Base-by-base conservation (phyloP, 2,888 invertebrate species). In the Drosophila colorata region DNA sequence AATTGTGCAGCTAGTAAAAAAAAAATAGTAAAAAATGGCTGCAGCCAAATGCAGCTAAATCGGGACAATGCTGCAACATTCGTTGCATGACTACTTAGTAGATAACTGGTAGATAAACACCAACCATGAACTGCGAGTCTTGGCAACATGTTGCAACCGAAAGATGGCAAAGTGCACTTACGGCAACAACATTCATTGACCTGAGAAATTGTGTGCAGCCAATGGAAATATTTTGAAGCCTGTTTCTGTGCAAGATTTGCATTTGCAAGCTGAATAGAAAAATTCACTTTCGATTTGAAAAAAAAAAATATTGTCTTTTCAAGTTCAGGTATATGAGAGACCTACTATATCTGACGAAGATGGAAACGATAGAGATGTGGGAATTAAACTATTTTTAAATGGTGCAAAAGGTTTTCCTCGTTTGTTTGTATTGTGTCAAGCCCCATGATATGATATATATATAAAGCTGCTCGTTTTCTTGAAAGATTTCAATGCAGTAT, bases 1-100 rank as follows among this genome's bases (percentile, higher is more conserved):
- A 76, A 76, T 75, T 44, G 55, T 49, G 52, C 47, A 67, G 56
- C 61, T 20, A 41, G 41, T 46, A 56, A 44, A 51, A 49, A 44
- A 25, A 28, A 28, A 28, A 28, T 28, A 9, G 28, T 28, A 28
- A 28, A 28, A 58, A 72, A 75, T 63, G 53, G n/a, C 14, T 61
- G 59, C 48, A 59, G 40, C 18, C 31, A 20, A 55, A 25, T 59
- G 40, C 57, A 49, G n/a, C 59, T 37, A 57, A 64, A 75, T 63
- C 55, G 68, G 63, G 47, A 69, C 49, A 67, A 55, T 70, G 58
- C 41, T 65, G 64, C 52, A 40, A 53, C 69, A 64, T 57, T 69
- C 48, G 57, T 74, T 66, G 74, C 74, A 66, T 66, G 74, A 55
- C 60, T 57, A 60, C 38, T 74, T 60, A 73, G 51, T 48, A 51